These are phyloP conservation scores for Parapristionchus giblindavisi DNA, from an alignment of 2,888 invertebrate species.

Conservation along the genomic window DNA sequence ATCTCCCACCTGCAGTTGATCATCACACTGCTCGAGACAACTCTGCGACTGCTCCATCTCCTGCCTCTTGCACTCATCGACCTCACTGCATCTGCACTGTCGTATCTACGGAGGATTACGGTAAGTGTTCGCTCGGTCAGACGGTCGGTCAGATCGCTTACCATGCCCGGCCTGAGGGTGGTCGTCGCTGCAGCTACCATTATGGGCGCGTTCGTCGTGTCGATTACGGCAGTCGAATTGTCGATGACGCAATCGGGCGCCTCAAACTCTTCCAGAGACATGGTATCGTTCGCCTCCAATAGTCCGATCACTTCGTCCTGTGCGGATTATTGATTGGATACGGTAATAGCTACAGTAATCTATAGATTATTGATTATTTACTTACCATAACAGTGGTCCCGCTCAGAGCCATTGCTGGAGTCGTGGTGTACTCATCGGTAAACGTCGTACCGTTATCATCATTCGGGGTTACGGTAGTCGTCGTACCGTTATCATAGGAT, in stretches of 20 bases:
- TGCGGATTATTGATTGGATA: background rate
- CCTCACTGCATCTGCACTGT: conserved; percentile 15
- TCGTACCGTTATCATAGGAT: too few relatives aligned
- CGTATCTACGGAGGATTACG: too few relatives aligned
- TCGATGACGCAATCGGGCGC: background rate
- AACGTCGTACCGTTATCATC: too few relatives aligned
- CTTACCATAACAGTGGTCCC: too few relatives aligned
- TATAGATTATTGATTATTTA: too few relatives aligned
- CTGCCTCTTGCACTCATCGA: background rate
- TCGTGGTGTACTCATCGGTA: too few relatives aligned
- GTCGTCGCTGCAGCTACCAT: background rate
- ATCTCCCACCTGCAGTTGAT: conserved; percentile 1
- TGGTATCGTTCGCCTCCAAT: conserved; percentile 6
- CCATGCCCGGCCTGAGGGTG: background rate
- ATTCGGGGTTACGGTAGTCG: too few relatives aligned
- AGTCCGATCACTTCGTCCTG: conserved; percentile 9
- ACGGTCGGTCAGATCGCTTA: too few relatives aligned
- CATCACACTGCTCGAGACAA: conserved; percentile 31
- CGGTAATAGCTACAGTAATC: background rate
- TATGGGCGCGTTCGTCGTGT: background rate
- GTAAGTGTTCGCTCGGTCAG: too few relatives aligned
- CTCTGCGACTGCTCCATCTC: background rate
- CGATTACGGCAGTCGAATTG: conserved; percentile 11
- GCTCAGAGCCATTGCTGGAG: too few relatives aligned
- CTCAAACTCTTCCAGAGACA: conserved; percentile 28